Percentiles rank a stretch among this genome's conserved stretches.
These are phyloP conservation scores for Porites lutea DNA, from an alignment of 64 coral and sea anemone genomes.

Conservation along the genomic window DNA sequence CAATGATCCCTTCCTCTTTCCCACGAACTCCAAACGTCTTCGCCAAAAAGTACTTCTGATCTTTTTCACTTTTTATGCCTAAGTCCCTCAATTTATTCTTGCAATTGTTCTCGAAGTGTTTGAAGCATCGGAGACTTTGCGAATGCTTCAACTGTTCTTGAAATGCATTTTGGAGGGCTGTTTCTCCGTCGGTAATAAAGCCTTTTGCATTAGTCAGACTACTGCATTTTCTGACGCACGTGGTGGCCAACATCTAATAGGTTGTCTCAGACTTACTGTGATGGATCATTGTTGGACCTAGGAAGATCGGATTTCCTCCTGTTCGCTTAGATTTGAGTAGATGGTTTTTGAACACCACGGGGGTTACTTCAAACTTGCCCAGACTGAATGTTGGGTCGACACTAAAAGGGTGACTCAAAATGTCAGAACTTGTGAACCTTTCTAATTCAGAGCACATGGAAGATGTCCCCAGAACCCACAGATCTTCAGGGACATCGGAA, in stretches of 20 bases:
- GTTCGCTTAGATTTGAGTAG: not conserved
- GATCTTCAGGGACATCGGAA: constrained; percentile 52
- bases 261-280: not conserved
- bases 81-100: constrained; percentile 21
- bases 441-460: constrained; percentile 38
- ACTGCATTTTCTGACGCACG: too few species aligned
- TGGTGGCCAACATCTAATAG: not conserved
- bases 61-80: constrained; percentile 15
- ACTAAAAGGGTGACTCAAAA: not conserved
- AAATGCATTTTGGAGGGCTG: constrained; percentile 17
- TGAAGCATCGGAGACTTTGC: constrained; percentile 22
- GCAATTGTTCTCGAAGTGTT: constrained; percentile 46
- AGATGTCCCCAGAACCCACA: constrained; percentile 58
- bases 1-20: constrained; percentile 49
- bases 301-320: not conserved
- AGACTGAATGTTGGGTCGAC: constrained; percentile 4
- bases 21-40: constrained; percentile 37
- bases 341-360: not conserved
- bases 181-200: constrained; percentile 19
- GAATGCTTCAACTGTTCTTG: constrained; percentile 15
- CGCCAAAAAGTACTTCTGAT: constrained; percentile 27
- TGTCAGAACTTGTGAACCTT: constrained; percentile 44
- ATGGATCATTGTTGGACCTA: constrained; percentile 39
- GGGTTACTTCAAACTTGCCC: constrained; percentile 6
- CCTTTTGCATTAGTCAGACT: constrained; percentile 24